Evolutionary conservation across 2,797 vertebrate genomes (phyloP), one percentile per base, ranked within the genome.

Genomic region (Alouatta caraya): DNA sequence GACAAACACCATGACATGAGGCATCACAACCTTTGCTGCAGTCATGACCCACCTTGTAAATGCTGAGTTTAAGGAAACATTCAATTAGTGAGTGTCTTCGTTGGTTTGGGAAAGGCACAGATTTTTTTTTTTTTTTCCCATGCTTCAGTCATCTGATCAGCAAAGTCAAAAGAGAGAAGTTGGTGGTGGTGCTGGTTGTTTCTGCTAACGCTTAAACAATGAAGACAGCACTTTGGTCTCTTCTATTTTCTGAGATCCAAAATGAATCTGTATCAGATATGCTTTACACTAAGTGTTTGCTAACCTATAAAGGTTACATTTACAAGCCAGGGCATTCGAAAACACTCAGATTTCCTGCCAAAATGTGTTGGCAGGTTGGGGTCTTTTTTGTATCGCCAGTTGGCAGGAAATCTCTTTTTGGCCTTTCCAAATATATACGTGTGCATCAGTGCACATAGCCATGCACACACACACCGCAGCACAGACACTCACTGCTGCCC

Each of bases 261-360:
- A 48, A 28, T 2, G 52, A 82, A 15, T 7, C 55, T 33, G 1
- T 0, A 9, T 4, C 52, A 44, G 61, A 33, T 12, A 5, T 0
- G 12, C 83, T 59, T 50, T 5, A 48, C 4, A 9, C 22, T 89
- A 70, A 76, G 88, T 1, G 0, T 50, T 48, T 0, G 52, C 57
- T 39, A 42, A 44, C n/a, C 19, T 4, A 26, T 5, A 13, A 30
- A 75, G 44, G 39, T 33, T 28, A 80, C 17, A 37, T 19, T 37
- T 33, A 55, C 7, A 75, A 64, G 59, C 70, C 11, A 1, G 42
- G 70, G 39, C 39, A 12, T 44, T 5, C 30, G 24, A 1, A 97
- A 82, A 95, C 73, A 70, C 96, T 83, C 92, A 84, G 90, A 72
- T 90, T 97, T 98, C 98, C 98, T 97, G 98, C 82, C 86, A 89